These are phyloP conservation scores for Smittia aterrima DNA, from an alignment of 2,888 invertebrate genomes.

Conservation along the genomic window DNA sequence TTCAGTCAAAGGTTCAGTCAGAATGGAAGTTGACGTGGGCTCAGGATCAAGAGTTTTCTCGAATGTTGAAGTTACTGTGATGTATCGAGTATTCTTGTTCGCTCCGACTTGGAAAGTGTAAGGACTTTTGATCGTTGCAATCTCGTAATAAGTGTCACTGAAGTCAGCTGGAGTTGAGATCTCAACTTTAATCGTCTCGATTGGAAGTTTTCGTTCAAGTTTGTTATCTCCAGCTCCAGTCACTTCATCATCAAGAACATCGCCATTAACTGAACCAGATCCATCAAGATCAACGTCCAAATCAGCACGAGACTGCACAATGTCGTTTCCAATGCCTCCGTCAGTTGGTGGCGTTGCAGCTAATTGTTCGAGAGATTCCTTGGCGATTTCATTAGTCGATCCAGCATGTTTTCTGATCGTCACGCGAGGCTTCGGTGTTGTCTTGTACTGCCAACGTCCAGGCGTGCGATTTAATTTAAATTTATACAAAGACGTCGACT, in stretches of 20 bases:
- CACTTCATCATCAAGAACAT: constrained; percentile 61
- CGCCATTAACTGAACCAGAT: constrained; percentile 66
- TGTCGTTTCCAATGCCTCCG: constrained; percentile 56
- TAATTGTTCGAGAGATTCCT: constrained; percentile 47
- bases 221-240: constrained; percentile 62
- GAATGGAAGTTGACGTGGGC: constrained; percentile 57
- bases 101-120: constrained; percentile 88
- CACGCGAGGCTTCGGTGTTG: constrained; percentile 82
- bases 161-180: constrained; percentile 86
- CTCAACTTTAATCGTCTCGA: constrained; percentile 83
- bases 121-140: constrained; percentile 85
- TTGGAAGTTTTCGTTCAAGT: constrained; percentile 60
- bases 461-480: constrained; percentile 79
- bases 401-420: constrained; percentile 70
- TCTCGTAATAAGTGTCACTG: constrained; percentile 81
- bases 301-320: constrained; percentile 59
- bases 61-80: constrained; percentile 82
- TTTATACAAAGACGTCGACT: constrained; percentile 69
- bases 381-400: constrained; percentile 47
- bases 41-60: constrained; percentile 71
- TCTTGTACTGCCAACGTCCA: constrained; percentile 89
- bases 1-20: constrained; percentile 79
- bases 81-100: constrained; percentile 80
- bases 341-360: constrained; percentile 54
- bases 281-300: constrained; percentile 66